phyloP scores from a whole-genome alignment of 1,140 invertebrate species.

The Meloidogyne hapla region DNA sequence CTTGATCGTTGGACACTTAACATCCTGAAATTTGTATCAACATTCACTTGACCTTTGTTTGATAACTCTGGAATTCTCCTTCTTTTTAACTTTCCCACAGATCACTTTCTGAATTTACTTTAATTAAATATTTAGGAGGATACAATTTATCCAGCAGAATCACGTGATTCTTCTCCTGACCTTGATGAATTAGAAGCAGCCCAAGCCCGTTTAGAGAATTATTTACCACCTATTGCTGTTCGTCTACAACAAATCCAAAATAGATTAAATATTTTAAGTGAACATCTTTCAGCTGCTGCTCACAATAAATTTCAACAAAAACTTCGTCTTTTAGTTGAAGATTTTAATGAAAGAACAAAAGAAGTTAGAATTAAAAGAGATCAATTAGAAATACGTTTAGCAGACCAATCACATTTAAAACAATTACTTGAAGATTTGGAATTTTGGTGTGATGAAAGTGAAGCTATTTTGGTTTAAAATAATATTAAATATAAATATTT shows the following conservation, averaged over 20 bases:
- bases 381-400: conserved; percentile 41
- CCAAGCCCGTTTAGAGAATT: conserved; percentile 41
- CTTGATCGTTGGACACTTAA: no score
- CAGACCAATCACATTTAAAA: conserved; percentile 45
- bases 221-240: conserved; percentile 43
- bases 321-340: conserved; percentile 28
- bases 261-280: conserved; percentile 28
- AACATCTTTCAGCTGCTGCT: conserved; percentile 31
- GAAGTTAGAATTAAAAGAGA: conserved; percentile 26
- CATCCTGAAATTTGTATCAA: no score
- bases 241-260: conserved; percentile 46
- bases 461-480: conserved; percentile 43
- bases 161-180: conserved; percentile 44
- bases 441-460: conserved; percentile 56
- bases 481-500: neutral
- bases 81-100: no score
- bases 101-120: neutral
- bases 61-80: no score
- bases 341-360: conserved; percentile 37
- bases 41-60: no score
- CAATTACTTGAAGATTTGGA: conserved; percentile 46
- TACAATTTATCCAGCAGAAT: neutral
- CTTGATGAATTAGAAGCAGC: conserved; percentile 45
- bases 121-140: neutral
- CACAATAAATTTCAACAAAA: conserved; percentile 27